phyloP scores from a whole-genome alignment of 1,140 invertebrate species.

The Colletes gigas region DNA sequence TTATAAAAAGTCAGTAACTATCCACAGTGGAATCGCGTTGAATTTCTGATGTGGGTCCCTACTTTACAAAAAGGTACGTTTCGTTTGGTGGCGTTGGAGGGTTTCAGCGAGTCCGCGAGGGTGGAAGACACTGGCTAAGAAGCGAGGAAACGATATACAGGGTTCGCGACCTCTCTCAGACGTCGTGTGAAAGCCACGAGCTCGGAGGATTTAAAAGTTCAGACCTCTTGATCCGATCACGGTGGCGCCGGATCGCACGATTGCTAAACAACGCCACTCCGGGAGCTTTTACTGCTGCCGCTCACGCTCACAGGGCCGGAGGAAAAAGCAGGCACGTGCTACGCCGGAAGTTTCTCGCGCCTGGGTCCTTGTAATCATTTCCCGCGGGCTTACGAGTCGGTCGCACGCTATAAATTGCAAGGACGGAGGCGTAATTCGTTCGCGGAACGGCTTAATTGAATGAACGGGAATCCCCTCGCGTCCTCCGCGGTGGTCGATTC shows the following conservation, averaged over 20 bases:
- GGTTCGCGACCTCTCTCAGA: too few species aligned
- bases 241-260: slow-evolving; percentile 8
- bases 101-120: too few species aligned
- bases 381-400: slow-evolving; percentile 5
- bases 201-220: slow-evolving; percentile 42
- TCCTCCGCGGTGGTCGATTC: too few species aligned
- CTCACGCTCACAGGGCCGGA: background rate
- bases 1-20: too few species aligned
- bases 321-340: background rate
- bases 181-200: slow-evolving; percentile 1
- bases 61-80: too few species aligned
- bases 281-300: background rate
- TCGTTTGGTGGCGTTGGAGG: too few species aligned
- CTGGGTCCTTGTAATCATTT: slow-evolving; percentile 15
- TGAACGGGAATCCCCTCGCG: slow-evolving; percentile 11
- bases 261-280: slow-evolving; percentile 42
- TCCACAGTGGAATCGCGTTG: too few species aligned
- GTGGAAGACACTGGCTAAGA: too few species aligned
- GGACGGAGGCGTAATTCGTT: slow-evolving; percentile 6
- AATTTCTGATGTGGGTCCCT: too few species aligned
- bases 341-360: background rate
- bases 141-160: too few species aligned
- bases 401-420: background rate
- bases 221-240: slow-evolving; percentile 53
- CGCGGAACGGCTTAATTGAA: slow-evolving; percentile 6